These are phyloP conservation scores for Florisuga fusca DNA, from an alignment of 2,797 vertebrate species.

Conservation along the genomic window DNA sequence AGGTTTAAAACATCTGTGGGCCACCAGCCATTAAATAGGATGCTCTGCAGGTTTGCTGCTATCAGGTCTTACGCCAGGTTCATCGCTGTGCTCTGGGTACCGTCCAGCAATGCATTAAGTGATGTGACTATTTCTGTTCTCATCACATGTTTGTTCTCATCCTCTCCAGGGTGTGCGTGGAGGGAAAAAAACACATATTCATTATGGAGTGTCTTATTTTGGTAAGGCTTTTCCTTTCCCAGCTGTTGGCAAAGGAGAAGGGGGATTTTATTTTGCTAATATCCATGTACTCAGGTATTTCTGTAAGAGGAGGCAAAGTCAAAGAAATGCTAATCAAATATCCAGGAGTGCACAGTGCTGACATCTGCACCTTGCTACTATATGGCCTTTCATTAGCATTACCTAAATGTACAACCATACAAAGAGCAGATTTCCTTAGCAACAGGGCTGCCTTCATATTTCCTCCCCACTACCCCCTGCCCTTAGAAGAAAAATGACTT, in stretches of 20 bases:
- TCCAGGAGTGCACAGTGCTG: slow-evolving; percentile 65
- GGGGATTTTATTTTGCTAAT: slow-evolving; percentile 44
- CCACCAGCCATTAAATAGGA: slow-evolving; percentile 67
- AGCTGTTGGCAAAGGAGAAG: neutral
- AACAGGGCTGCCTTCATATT: slow-evolving; percentile 68
- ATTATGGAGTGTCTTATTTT: slow-evolving; percentile 33
- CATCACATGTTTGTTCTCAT: slow-evolving; percentile 65
- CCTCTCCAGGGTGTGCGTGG: slow-evolving; percentile 40
- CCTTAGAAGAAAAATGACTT: slow-evolving; percentile 70
- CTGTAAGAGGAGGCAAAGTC: slow-evolving; percentile 44
- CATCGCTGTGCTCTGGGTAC: slow-evolving; percentile 48
- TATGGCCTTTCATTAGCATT: slow-evolving; percentile 70
- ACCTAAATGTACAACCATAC: slow-evolving; percentile 69
- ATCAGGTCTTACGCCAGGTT: slow-evolving; percentile 49
- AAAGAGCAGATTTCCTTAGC: slow-evolving; percentile 72
- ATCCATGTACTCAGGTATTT: slow-evolving; percentile 24
- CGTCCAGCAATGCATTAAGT: slow-evolving; percentile 70
- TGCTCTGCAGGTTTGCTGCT: slow-evolving; percentile 45
- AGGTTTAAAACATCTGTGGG: slow-evolving; percentile 55
- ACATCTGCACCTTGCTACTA: slow-evolving; percentile 65
- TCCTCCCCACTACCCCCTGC: slow-evolving; percentile 71
- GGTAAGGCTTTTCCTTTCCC: slow-evolving; percentile 10
- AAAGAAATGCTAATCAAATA: slow-evolving; percentile 71
- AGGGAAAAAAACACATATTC: neutral
- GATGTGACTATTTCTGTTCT: slow-evolving; percentile 70